A percentile compares a stretch with the other conserved stretches of the same genome.
Conservation (phyloP, 1,140 invertebrate species). For the Mya arenaria region DNA sequence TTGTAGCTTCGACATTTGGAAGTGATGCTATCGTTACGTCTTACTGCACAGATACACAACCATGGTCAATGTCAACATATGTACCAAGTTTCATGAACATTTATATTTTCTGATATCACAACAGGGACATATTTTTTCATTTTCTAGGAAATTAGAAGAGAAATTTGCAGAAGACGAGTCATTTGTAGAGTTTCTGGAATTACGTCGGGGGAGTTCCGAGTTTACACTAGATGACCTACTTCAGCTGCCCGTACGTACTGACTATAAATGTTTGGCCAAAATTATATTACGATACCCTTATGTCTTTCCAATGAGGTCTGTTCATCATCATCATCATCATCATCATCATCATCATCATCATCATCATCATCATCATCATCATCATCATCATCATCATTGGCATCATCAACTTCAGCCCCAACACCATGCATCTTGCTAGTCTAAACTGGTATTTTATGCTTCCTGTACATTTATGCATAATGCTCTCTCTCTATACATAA, state of each 20-base stretch:
- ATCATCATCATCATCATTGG: conserved; percentile 9
- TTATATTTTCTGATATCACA: neutral
- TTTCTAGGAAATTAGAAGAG: conserved; percentile 47
- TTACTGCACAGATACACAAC: neutral
- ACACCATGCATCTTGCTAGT: too few species aligned
- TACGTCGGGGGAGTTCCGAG: conserved; percentile 43
- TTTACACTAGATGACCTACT: conserved; percentile 31
- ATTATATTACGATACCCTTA: neutral
- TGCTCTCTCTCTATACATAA: too few species aligned
- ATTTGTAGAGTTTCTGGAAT: conserved; percentile 52
- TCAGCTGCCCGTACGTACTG: conserved; percentile 42
- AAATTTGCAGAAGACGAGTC: conserved; percentile 47
- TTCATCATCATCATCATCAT: neutral
- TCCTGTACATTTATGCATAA: too few species aligned
- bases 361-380: conserved; percentile 4
- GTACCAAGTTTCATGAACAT: too few species aligned
- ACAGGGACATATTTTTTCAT: neutral
- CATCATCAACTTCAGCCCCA: conserved; percentile 27
- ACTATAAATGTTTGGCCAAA: neutral
- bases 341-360: neutral
- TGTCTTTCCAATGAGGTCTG: neutral
- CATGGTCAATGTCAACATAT: too few species aligned
- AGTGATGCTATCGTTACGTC: neutral
- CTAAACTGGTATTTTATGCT: too few species aligned
- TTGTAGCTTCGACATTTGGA: too few species aligned